Evolutionary conservation across 2,113 vertebrate genomes (phyloP).

Genomic region (Leptobrachium leishanense): DNA sequence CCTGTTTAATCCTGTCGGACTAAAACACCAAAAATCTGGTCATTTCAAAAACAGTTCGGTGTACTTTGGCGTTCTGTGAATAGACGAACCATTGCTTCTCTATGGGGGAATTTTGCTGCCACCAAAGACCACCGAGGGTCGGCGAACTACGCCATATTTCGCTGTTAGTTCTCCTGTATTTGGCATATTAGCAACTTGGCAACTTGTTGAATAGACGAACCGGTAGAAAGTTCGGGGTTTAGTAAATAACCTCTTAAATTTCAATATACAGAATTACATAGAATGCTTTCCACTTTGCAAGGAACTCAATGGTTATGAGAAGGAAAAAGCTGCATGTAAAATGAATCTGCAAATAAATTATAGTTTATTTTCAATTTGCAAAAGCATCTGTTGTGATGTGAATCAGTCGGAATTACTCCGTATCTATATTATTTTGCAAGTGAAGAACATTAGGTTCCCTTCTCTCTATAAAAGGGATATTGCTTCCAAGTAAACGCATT

Average conservation of each 20-base stretch:
- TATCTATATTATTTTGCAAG: slow-evolving; percentile 40
- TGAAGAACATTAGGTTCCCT: slow-evolving; percentile 36
- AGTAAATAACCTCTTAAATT: background rate
- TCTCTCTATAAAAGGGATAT: slow-evolving; percentile 11
- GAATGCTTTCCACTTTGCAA: slow-evolving; percentile 1
- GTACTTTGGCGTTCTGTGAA: too few relatives aligned
- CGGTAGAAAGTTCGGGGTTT: too few relatives aligned
- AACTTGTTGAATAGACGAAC: too few relatives aligned
- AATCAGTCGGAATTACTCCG: slow-evolving; percentile 23
- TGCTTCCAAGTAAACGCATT: slow-evolving; percentile 9
- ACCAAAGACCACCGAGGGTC: too few relatives aligned
- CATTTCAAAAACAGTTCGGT: too few relatives aligned
- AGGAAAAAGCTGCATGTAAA: slow-evolving; percentile 21
- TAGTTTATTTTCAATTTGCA: slow-evolving; percentile 34
- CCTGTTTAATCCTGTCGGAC: too few relatives aligned
- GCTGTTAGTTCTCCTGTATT: too few relatives aligned
- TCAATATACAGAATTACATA: slow-evolving; percentile 13
- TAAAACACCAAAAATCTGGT: too few relatives aligned
- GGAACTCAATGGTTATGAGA: background rate
- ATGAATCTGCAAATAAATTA: slow-evolving; percentile 28
- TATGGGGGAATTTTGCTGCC: too few relatives aligned
- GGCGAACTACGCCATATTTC: too few relatives aligned
- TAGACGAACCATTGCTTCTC: too few relatives aligned
- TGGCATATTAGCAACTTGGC: too few relatives aligned
- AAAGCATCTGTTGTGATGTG: slow-evolving; percentile 12